Conservation (phyloP, 2,113 vertebrate species). For the Ptyas mucosa region DNA sequence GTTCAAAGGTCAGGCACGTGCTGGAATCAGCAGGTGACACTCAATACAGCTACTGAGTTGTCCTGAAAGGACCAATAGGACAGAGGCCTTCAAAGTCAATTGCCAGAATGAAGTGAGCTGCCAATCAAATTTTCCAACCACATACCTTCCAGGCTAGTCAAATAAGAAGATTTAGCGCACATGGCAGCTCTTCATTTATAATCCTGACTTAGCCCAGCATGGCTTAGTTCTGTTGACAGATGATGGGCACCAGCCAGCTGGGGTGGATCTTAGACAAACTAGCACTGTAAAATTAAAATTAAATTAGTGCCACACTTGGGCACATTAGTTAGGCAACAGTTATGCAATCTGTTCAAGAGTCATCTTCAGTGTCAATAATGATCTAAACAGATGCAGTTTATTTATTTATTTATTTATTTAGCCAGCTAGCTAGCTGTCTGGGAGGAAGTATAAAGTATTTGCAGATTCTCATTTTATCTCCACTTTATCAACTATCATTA, state of each 20-base stretch:
- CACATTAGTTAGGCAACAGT: constrained; percentile 79
- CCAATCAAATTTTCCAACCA: constrained; percentile 77
- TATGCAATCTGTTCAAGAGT: constrained; percentile 73
- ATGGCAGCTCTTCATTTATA: constrained; percentile 81
- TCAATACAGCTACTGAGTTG: constrained; percentile 61
- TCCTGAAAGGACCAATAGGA: constrained; percentile 53
- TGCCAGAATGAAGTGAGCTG: constrained; percentile 62
- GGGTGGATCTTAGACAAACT: constrained; percentile 71
- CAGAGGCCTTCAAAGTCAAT: constrained; percentile 67
- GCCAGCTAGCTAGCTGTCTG: background rate
- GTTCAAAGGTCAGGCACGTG: constrained; percentile 70
- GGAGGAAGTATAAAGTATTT: background rate
- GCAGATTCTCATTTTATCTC: background rate
- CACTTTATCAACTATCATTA: background rate
- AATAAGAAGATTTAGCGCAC: constrained; percentile 86
- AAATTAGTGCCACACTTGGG: constrained; percentile 83
- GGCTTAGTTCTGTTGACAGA: constrained; percentile 79
- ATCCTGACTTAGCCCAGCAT: constrained; percentile 86
- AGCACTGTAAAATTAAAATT: constrained; percentile 81
- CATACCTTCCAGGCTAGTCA: constrained; percentile 79
- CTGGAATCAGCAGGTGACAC: constrained; percentile 74
- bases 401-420: background rate
- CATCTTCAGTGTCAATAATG: constrained; percentile 51
- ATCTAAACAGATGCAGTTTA: constrained; percentile 25
- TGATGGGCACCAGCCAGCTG: constrained; percentile 82